Evolutionary conservation across 37 sponge, comb jelly and placozoan species (phyloP).

Genomic region (Eunapius fragilis): DNA sequence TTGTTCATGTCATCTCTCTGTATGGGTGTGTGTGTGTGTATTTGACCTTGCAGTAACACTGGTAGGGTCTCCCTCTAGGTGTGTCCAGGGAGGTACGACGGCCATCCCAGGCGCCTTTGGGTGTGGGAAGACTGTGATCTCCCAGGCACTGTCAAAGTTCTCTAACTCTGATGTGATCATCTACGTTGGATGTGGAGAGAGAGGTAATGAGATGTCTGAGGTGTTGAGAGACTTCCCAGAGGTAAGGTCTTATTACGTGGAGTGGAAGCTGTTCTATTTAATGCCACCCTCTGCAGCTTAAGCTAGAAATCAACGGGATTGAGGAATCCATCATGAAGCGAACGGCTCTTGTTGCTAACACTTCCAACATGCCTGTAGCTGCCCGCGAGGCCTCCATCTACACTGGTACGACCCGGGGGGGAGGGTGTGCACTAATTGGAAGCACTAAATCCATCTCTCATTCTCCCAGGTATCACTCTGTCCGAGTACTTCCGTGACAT

Average conservation of each 20-base stretch:
- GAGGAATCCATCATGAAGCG: constrained; percentile 99
- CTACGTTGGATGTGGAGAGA: constrained; percentile 99
- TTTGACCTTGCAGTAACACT: too few species aligned
- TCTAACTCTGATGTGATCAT: constrained; percentile 99
- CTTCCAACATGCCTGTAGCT: constrained; percentile 99
- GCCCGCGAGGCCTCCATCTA: constrained; percentile 99
- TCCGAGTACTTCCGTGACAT: constrained; percentile 99
- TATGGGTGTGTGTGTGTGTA: constrained; percentile 7
- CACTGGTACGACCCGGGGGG: constrained; percentile 69
- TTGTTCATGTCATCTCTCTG: neutral
- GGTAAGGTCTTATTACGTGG: constrained; percentile 27
- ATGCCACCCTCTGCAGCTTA: constrained; percentile 60
- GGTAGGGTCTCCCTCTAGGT: constrained; percentile 64
- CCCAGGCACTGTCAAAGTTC: constrained; percentile 97
- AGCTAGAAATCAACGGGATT: constrained; percentile 84
- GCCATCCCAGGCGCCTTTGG: constrained; percentile 99
- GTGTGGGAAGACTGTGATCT: constrained; percentile 99
- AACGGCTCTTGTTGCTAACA: constrained; percentile 97
- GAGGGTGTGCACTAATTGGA: neutral
- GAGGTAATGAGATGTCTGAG: constrained; percentile 99
- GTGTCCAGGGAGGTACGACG: constrained; percentile 98
- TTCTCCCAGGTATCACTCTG: constrained; percentile 83
- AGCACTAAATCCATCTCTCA: too few species aligned
- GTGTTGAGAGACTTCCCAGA: constrained; percentile 98
- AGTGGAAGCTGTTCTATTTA: neutral